phyloP scores from a whole-genome alignment of 2,888 invertebrate genomes.

The Melolontha melolontha region DNA sequence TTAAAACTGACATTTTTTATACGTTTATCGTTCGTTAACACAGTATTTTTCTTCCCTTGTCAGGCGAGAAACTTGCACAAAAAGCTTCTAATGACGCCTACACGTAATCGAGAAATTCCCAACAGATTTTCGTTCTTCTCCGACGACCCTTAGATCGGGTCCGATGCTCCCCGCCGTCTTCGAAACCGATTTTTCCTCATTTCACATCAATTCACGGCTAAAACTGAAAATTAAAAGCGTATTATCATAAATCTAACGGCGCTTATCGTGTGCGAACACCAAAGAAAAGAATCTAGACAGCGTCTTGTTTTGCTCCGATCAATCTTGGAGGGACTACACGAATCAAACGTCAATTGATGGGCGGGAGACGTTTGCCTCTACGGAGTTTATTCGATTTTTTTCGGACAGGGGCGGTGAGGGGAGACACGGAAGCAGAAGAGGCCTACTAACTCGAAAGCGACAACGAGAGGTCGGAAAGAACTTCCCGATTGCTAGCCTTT shows the following conservation, averaged over 20 bases:
- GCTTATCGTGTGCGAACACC: conserved; percentile 1
- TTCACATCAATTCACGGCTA: not conserved
- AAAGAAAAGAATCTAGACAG: conserved; percentile 1
- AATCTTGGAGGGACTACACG: conserved; percentile 6
- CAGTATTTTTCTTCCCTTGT: conserved; percentile 3
- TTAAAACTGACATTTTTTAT: no score
- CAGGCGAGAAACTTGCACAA: not conserved
- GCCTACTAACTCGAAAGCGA: not conserved
- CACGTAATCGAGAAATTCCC: conserved; percentile 13
- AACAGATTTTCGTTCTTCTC: conserved; percentile 1
- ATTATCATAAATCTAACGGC: conserved; percentile 15
- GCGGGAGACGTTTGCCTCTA: not conserved
- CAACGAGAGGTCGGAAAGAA: conserved; percentile 1
- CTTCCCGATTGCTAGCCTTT: not conserved
- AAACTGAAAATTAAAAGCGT: conserved; percentile 25
- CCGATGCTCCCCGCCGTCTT: no score
- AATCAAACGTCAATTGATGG: conserved; percentile 18
- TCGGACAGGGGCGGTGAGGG: no score
- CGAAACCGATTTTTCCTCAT: not conserved
- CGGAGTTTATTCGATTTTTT: conserved; percentile 11
- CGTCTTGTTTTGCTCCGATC: conserved; percentile 17
- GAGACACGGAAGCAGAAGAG: not conserved
- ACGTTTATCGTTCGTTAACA: conserved; percentile 10
- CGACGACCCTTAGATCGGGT: no score
- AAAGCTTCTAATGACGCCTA: conserved; percentile 1